Percentiles rank a stretch among this genome's conserved stretches.
phyloP scores from a whole-genome alignment of 2,888 invertebrate genomes.

The Glyphotaelius pellucidus region DNA sequence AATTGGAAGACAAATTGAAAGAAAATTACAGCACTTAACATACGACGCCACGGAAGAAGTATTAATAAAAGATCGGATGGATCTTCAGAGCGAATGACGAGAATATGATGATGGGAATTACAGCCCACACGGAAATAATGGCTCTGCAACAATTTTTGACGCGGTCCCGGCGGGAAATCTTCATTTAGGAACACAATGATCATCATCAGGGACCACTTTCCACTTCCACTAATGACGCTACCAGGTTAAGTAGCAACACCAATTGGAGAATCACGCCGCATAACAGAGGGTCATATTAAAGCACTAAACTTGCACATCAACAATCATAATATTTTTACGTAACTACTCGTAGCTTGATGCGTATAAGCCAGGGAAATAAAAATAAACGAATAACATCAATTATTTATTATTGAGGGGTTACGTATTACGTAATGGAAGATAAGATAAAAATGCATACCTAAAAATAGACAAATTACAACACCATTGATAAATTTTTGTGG shows the following conservation, averaged over 20 bases:
- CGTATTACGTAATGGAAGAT: background rate
- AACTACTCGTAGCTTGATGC: background rate
- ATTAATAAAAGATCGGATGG: background rate
- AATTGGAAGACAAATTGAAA: background rate
- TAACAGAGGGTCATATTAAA: background rate
- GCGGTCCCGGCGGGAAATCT: constrained; percentile 27
- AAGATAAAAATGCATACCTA: no score
- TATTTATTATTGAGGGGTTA: background rate
- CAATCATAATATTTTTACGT: background rate
- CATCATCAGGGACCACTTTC: background rate
- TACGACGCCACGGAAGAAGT: background rate
- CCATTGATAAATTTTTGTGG: background rate
- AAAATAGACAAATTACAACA: background rate
- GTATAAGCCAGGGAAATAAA: background rate
- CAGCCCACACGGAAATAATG: background rate
- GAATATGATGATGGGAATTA: constrained; percentile 29
- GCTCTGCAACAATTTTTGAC: constrained; percentile 2
- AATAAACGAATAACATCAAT: background rate
- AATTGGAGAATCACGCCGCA: background rate
- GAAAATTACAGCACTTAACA: background rate
- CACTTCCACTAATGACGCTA: constrained; percentile 11
- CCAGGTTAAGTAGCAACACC: background rate
- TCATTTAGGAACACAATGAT: constrained; percentile 17
- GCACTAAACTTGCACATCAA: background rate
- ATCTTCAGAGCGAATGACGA: background rate